Base-by-base conservation (phyloP, 2,888 invertebrate species). In the Drosophila cognata region DNA sequence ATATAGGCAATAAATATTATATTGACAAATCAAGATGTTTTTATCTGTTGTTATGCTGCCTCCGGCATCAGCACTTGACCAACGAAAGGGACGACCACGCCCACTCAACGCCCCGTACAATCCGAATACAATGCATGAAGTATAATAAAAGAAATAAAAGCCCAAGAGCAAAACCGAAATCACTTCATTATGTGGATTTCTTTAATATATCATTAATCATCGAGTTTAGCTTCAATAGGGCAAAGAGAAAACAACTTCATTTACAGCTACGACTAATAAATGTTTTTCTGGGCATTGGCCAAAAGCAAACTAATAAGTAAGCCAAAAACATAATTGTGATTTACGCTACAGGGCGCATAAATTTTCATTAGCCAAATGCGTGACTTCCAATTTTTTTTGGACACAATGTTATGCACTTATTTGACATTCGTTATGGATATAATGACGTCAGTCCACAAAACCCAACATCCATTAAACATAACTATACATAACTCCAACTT, bases 1-100 rank as follows among this genome's bases (percentile, higher is more conserved):
- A 80, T 82, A 78, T 72, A 71, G 69, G 84, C 87, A 82, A 84
- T 84, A 87, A 84, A 84, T 84, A 87, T 82, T 74, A 80, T 82
- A 87, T 87, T 84, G 84, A 84, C 80, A 84, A 87, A 87, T 85
- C 82, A 85, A 85, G 84, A 87, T 87, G 84, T 87, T 84, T 79
- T 71, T 82, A 80, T 84, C 80, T 74, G 57, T 70, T 72, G 64
- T 77, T 66, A 56, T 55, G 41, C 57, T 71, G 76, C 74, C 65
- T 51, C 41, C 36, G 62, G 68, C 63, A 75, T 58, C 57, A 33
- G 57, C 41, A 52, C 43, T 67, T 58, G 59, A 56, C 38, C 50
- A 60, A 52, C 38, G 29, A 60, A 33, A 25, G 8, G 46, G 41
- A 35, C n/a, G 4, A 28, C 36, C 55, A 71, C 76, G 61, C 81